These are phyloP conservation scores for Zoanthus gigantus DNA, from an alignment of 92 coral and sea anemone species.

Conservation along the genomic window DNA sequence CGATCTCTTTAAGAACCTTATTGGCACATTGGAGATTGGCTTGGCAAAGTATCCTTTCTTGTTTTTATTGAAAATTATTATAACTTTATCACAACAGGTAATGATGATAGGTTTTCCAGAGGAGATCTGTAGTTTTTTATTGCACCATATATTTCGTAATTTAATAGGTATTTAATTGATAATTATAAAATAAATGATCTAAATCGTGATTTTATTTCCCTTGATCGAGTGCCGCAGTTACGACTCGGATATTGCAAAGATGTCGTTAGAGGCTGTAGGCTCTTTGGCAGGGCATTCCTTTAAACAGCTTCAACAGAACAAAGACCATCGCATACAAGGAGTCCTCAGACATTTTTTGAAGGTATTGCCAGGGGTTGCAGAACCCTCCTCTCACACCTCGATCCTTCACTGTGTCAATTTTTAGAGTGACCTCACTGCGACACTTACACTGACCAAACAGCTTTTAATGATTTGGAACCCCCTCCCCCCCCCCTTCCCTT, in stretches of 20 bases:
- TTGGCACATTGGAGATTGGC: constrained; percentile 90
- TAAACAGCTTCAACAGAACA: constrained; percentile 68
- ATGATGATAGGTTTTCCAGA: too few relatives aligned
- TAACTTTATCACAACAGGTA: too few relatives aligned
- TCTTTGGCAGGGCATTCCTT: constrained; percentile 82
- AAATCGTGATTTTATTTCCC: constrained; percentile 7
- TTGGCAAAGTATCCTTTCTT: constrained; percentile 90
- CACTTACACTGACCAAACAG: too few relatives aligned
- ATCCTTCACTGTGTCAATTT: too few relatives aligned
- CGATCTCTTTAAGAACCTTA: constrained; percentile 87
- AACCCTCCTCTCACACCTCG: too few relatives aligned
- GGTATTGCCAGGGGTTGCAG: constrained; percentile 37
- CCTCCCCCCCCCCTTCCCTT: too few relatives aligned
- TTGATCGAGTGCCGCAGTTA: constrained; percentile 60
- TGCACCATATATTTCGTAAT: too few relatives aligned
- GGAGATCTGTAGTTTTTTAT: too few relatives aligned
- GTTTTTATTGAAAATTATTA: neutral
- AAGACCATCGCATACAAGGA: constrained; percentile 61
- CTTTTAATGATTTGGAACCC: too few relatives aligned
- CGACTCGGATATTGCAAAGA: constrained; percentile 91
- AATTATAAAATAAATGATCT: neutral
- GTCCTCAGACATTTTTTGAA: constrained; percentile 80
- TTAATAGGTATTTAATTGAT: neutral
- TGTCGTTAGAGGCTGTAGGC: constrained; percentile 91
- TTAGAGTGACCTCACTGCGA: too few relatives aligned